phyloP scores from a whole-genome alignment of 2,888 invertebrate species.

The Acanthosepion esculentum region DNA sequence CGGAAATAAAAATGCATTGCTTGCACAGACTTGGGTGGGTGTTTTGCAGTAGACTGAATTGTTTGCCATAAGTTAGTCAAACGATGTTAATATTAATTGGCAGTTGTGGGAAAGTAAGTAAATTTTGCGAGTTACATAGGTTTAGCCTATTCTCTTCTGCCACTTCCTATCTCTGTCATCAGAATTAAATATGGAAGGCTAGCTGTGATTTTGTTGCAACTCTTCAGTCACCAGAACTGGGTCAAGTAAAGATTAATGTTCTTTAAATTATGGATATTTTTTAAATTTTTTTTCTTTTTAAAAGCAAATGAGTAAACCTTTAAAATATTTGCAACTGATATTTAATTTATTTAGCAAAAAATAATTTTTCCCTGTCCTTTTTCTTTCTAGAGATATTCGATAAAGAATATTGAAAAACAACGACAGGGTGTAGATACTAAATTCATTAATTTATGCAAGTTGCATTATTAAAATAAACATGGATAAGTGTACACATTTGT shows the following conservation, averaged over 20 bases:
- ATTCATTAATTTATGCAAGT: constrained; percentile 7
- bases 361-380: background rate
- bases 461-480: background rate
- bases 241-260: constrained; percentile 7
- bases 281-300: background rate
- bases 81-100: background rate
- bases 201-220: background rate
- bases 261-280: background rate
- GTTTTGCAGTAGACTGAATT: constrained; percentile 33
- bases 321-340: background rate
- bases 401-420: background rate
- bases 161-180: background rate
- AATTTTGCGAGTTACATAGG: too few species aligned
- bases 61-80: background rate
- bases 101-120: background rate
- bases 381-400: background rate
- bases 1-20: background rate
- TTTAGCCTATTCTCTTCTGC: background rate
- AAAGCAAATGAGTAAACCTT: background rate
- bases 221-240: background rate
- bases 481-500: background rate
- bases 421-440: background rate
- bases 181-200: constrained; percentile 10
- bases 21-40: background rate
- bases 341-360: background rate